Percentiles rank a stretch among this genome's conserved stretches.
Conservation (phyloP, 92 coral and sea anemone species). For the Heteractis magnifica region DNA sequence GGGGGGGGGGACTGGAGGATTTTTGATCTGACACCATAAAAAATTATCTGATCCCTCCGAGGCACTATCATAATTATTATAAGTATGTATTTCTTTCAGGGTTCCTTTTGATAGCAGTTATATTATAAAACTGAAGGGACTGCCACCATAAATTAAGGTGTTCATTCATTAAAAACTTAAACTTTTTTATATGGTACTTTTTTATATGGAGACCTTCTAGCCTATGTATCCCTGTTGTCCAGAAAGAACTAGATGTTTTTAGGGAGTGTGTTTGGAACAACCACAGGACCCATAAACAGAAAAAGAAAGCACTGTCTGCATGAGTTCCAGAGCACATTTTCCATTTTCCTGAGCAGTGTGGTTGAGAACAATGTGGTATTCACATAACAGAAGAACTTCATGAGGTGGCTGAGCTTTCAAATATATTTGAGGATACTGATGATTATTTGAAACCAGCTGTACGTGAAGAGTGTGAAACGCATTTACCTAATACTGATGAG, state of each 20-base stretch:
- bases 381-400: conserved; percentile 15
- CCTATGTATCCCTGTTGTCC: conserved; percentile 24
- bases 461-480: conserved; percentile 23
- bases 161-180: too few species aligned
- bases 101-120: too few species aligned
- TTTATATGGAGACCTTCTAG: conserved; percentile 16
- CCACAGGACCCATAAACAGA: conserved; percentile 40
- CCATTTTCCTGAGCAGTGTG: conserved; percentile 42
- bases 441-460: conserved; percentile 32
- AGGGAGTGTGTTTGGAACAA: conserved; percentile 33
- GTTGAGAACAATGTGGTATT: conserved; percentile 44
- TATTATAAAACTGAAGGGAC: too few species aligned
- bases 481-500: conserved; percentile 31
- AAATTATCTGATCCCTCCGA: too few species aligned
- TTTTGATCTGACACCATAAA: too few species aligned
- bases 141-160: too few species aligned
- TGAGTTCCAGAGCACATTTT: conserved; percentile 45
- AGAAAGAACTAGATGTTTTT: conserved; percentile 28
- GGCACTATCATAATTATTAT: too few species aligned
- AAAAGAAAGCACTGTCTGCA: conserved; percentile 33
- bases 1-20: too few species aligned
- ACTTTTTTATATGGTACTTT: not conserved
- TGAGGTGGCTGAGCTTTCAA: conserved; percentile 31
- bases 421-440: conserved; percentile 24
- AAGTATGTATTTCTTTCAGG: too few species aligned